These are phyloP conservation scores for Heliothis peltigera DNA, from an alignment of 2,888 invertebrate species.

Conservation along the genomic window DNA sequence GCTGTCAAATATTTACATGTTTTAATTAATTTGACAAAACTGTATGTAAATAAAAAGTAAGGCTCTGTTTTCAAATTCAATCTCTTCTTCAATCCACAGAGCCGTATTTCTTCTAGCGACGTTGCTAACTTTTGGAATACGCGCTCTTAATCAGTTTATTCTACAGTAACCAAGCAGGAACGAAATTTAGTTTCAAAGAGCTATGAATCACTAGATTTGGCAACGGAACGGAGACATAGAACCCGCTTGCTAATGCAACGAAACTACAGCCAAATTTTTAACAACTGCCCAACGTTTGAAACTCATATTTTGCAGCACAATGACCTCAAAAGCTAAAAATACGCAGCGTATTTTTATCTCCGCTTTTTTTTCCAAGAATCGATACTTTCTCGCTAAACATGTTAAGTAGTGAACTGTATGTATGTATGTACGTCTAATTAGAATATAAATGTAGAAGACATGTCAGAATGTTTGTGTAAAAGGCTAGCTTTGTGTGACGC, in stretches of 20 bases:
- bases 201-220: slow-evolving; percentile 34
- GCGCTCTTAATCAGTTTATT: not conserved
- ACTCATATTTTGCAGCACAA: slow-evolving; percentile 17
- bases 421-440: slow-evolving; percentile 27
- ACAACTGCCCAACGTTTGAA: slow-evolving; percentile 2
- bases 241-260: not conserved
- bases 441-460: slow-evolving; percentile 14
- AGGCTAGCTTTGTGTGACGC: no score
- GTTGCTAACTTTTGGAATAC: no score
- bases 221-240: slow-evolving; percentile 2
- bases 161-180: slow-evolving; percentile 10
- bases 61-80: no score
- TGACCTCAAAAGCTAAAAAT: slow-evolving; percentile 28
- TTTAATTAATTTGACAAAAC: no score
- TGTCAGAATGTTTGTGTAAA: no score
- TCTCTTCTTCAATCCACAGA: no score
- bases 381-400: slow-evolving; percentile 16
- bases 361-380: slow-evolving; percentile 7
- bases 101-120: no score
- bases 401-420: slow-evolving; percentile 9
- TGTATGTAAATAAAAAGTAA: no score
- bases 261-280: slow-evolving; percentile 29
- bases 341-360: slow-evolving; percentile 7
- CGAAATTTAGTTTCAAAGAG: not conserved
- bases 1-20: no score